Evolutionary conservation across 2,113 vertebrate genomes (phyloP).

Genomic region (Caretta caretta): DNA sequence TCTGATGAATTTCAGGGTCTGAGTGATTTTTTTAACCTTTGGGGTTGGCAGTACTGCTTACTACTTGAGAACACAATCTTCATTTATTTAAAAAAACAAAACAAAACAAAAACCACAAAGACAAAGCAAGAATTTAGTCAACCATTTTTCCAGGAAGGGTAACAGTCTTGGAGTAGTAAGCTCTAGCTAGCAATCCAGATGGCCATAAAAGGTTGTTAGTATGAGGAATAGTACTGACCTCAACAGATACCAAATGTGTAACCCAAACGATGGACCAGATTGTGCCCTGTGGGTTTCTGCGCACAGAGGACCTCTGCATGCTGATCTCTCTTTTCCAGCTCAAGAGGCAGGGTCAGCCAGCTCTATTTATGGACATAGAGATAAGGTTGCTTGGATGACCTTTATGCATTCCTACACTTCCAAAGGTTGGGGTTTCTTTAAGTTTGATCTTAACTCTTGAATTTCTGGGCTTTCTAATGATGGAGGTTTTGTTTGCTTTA

Average conservation of each 20-base stretch:
- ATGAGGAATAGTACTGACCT: constrained; percentile 37
- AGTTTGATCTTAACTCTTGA: neutral
- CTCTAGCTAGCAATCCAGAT: constrained; percentile 1
- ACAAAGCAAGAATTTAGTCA: constrained; percentile 29
- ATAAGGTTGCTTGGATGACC: neutral
- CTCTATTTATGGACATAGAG: neutral
- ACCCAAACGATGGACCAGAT: constrained; percentile 10
- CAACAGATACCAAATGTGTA: constrained; percentile 32
- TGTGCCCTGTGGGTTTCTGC: neutral
- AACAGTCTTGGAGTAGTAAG: constrained; percentile 32
- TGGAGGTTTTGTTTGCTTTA: neutral
- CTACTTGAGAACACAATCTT: constrained; percentile 25
- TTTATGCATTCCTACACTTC: neutral
- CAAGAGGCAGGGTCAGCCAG: neutral
- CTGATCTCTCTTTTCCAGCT: neutral
- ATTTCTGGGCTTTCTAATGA: neutral
- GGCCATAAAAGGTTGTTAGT: constrained; percentile 40
- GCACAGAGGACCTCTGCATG: too few relatives aligned
- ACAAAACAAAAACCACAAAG: neutral
- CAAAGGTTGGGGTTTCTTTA: constrained; percentile 12
- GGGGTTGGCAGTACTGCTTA: fast-evolving
- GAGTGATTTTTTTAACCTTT: neutral
- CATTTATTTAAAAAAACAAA: neutral
- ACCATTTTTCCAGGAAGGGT: constrained; percentile 67
- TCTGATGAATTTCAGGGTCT: neutral